A percentile compares a stretch with the other conserved stretches of the same genome.
These are phyloP conservation scores for Daphoenositta chrysoptera DNA, from an alignment of 2,113 vertebrate species.

Conservation along the genomic window DNA sequence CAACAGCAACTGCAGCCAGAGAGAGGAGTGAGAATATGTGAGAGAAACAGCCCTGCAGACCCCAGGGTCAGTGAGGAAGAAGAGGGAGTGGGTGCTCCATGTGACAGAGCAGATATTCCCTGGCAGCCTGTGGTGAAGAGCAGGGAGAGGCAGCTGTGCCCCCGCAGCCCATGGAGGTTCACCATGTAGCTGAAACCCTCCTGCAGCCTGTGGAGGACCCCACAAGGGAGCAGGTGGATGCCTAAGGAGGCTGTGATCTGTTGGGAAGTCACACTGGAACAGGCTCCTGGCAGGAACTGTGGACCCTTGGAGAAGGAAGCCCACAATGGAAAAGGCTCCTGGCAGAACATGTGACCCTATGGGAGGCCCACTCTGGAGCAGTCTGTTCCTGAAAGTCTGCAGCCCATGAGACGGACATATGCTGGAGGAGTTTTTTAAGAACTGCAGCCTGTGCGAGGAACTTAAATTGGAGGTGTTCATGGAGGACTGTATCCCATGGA, in stretches of 20 bases:
- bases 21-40: neutral
- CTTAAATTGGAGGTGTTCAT: accelerated
- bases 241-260: neutral
- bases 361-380: accelerated
- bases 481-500: neutral
- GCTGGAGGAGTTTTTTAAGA: neutral
- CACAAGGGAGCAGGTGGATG: neutral
- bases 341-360: neutral
- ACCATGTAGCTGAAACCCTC: no score
- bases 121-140: neutral
- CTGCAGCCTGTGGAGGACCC: neutral
- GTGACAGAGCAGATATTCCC: neutral
- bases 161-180: neutral
- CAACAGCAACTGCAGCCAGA: neutral
- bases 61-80: neutral
- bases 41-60: neutral
- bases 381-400: neutral
- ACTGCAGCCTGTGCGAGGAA: accelerated
- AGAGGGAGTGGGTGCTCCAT: neutral
- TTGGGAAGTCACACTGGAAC: neutral
- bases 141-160: neutral
- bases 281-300: neutral
- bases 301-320: neutral
- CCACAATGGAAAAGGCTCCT: neutral
- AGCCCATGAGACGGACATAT: neutral